A percentile compares a stretch with the other conserved stretches of the same genome.
Evolutionary conservation across 1,140 invertebrate genomes (phyloP).

Genomic region (Drosophila rufa): DNA sequence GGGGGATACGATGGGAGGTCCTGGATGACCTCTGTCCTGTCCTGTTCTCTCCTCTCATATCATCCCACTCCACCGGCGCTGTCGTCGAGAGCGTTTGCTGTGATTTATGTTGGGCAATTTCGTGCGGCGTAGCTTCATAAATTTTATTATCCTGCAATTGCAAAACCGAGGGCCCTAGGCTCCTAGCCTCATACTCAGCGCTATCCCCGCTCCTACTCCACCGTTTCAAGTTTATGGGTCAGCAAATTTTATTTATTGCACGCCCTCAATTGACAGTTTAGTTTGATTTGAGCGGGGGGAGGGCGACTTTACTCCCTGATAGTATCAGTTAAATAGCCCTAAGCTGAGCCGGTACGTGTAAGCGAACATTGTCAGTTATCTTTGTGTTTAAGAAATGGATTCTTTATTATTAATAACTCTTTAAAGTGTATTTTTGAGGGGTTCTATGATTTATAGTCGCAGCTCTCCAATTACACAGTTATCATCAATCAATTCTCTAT

Average conservation of each 20-base stretch:
- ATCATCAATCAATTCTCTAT: background rate
- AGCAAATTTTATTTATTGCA: constrained; percentile 80
- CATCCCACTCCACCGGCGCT: constrained; percentile 13
- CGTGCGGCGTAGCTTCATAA: constrained; percentile 74
- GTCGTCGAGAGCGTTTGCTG: constrained; percentile 46
- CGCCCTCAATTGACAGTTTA: constrained; percentile 73
- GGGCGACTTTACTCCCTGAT: constrained; percentile 22
- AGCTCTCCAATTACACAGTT: background rate
- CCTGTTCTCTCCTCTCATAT: constrained; percentile 16
- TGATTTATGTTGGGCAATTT: constrained; percentile 80
- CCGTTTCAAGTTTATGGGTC: constrained; percentile 65
- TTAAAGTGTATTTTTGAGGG: background rate
- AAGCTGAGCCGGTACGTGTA: constrained; percentile 43
- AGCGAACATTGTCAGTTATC: constrained; percentile 1
- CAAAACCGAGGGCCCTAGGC: constrained; percentile 39
- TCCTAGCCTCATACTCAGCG: background rate
- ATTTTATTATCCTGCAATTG: constrained; percentile 82
- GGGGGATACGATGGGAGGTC: constrained; percentile 5
- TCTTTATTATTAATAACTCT: constrained; percentile 15
- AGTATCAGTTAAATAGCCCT: constrained; percentile 56
- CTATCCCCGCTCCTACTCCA: background rate
- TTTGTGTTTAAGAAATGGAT: background rate
- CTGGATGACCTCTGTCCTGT: constrained; percentile 48
- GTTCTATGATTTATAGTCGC: constrained; percentile 1
- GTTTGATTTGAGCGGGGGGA: constrained; percentile 42